Conservation (phyloP, 2,113 vertebrate genomes). For the Cryptotis parvus region DNA sequence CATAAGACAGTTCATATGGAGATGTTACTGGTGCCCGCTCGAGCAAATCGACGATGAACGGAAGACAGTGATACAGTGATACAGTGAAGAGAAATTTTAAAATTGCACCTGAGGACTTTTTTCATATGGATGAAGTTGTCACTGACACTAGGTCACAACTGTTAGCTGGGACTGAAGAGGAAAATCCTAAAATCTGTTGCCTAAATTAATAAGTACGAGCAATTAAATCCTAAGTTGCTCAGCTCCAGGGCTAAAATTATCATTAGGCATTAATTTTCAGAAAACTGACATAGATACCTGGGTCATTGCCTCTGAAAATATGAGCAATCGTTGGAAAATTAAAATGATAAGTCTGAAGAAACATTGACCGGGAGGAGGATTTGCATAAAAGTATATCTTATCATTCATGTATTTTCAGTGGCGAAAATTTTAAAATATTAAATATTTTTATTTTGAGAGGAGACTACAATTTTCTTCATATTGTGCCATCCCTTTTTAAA, state of each 20-base stretch:
- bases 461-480: neutral
- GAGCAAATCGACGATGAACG: too few relatives aligned
- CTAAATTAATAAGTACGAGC: neutral
- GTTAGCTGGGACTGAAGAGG: neutral
- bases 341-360: slow-evolving; percentile 44
- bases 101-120: neutral
- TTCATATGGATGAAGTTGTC: neutral
- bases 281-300: slow-evolving; percentile 12
- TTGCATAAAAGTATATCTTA: neutral
- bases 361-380: neutral
- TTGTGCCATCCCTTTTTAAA: too few relatives aligned
- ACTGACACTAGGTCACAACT: neutral
- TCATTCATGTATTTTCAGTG: slow-evolving; percentile 9
- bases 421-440: neutral
- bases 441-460: slow-evolving; percentile 33
- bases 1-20: too few relatives aligned
- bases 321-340: slow-evolving; percentile 30
- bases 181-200: slow-evolving; percentile 30
- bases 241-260: slow-evolving; percentile 23
- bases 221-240: neutral
- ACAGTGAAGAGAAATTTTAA: neutral
- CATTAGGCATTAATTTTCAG: slow-evolving; percentile 17
- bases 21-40: too few relatives aligned
- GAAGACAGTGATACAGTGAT: too few relatives aligned
- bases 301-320: slow-evolving; percentile 15